Conservation (phyloP, 2,888 invertebrate species). For the Bombylius discolor region DNA sequence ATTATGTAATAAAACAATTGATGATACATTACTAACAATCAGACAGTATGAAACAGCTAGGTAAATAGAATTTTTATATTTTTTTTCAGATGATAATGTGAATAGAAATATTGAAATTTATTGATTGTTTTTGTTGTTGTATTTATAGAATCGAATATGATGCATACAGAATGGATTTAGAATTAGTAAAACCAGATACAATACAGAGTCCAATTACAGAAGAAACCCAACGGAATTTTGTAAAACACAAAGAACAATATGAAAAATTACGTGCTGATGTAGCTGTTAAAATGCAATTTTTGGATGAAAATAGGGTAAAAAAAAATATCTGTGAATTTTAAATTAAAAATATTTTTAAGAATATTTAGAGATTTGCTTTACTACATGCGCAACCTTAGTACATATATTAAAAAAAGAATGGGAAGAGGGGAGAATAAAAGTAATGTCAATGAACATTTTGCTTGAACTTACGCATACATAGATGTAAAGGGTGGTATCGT, state of each 20-base stretch:
- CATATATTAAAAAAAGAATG: too few relatives aligned
- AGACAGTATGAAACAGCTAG: conserved; percentile 49
- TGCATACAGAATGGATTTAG: conserved; percentile 91
- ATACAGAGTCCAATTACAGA: conserved; percentile 50
- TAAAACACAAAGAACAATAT: conserved; percentile 77
- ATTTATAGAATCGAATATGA: conserved; percentile 80
- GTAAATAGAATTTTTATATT: conserved; percentile 22
- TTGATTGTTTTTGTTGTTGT: background rate
- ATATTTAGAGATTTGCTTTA: too few relatives aligned
- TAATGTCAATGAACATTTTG: too few relatives aligned
- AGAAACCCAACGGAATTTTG: conserved; percentile 69
- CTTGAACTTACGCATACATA: too few relatives aligned
- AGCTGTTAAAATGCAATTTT: conserved; percentile 85
- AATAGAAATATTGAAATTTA: background rate
- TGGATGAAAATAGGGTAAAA: conserved; percentile 90
- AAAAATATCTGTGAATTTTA: background rate
- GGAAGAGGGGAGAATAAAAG: too few relatives aligned
- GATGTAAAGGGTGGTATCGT: too few relatives aligned
- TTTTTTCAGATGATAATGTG: background rate
- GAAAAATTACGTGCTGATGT: conserved; percentile 89
- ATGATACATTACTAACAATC: conserved; percentile 67
- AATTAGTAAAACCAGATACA: conserved; percentile 53
- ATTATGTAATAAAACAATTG: conserved; percentile 93
- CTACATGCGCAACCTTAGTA: too few relatives aligned
- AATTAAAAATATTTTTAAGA: background rate